These are phyloP conservation scores for Brenthis hecate DNA, from an alignment of 2,888 invertebrate genomes.

Conservation along the genomic window DNA sequence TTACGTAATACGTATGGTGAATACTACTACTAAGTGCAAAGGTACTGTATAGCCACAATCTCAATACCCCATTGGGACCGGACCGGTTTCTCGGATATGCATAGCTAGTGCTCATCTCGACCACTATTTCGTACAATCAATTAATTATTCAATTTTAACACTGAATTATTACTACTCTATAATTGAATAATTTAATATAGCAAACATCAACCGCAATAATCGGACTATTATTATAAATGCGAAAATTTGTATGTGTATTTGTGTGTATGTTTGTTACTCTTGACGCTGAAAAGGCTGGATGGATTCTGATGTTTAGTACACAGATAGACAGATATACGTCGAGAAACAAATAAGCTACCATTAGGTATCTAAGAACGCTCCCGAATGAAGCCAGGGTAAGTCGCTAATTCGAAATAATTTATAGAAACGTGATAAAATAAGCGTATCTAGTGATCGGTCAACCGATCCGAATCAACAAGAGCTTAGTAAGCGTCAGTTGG, in stretches of 20 bases:
- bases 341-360: not conserved
- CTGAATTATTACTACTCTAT: constrained; percentile 49
- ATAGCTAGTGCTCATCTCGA: constrained; percentile 66
- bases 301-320: too few relatives aligned
- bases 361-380: not conserved
- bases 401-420: constrained; percentile 4
- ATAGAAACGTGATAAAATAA: constrained; percentile 8
- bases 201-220: too few relatives aligned
- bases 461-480: not conserved
- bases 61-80: constrained; percentile 68
- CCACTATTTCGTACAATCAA: constrained; percentile 51
- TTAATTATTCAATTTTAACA: constrained; percentile 58
- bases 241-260: too few relatives aligned
- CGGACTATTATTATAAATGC: too few relatives aligned
- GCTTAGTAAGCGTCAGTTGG: constrained; percentile 24
- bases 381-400: not conserved
- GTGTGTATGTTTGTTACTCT: too few relatives aligned
- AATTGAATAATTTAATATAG: constrained; percentile 43
- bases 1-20: constrained; percentile 13
- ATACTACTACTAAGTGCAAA: constrained; percentile 30
- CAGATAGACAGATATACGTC: too few relatives aligned
- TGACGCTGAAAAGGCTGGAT: too few relatives aligned
- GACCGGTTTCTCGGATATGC: constrained; percentile 55
- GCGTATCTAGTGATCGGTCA: constrained; percentile 12
- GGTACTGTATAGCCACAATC: constrained; percentile 59